Evolutionary conservation across 2,888 invertebrate species (phyloP).

Genomic region (Apodemia zela): DNA sequence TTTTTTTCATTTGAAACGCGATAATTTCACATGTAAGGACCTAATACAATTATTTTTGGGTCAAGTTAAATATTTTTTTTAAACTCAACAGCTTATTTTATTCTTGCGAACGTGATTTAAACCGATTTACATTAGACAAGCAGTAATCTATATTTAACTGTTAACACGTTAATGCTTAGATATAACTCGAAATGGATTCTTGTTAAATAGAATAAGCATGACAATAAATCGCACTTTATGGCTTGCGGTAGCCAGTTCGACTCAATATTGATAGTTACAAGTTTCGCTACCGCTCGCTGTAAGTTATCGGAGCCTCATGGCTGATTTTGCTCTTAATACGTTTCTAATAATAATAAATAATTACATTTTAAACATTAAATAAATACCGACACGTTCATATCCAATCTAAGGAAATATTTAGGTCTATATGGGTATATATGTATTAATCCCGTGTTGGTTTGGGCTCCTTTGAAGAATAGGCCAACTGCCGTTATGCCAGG

Average conservation of each 20-base stretch:
- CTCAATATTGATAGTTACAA: slow-evolving; percentile 24
- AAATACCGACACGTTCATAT: too few species aligned
- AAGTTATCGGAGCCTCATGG: slow-evolving; percentile 2
- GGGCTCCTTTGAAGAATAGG: too few species aligned
- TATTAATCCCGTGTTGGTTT: too few species aligned
- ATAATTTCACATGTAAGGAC: too few species aligned
- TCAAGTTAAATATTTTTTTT: too few species aligned
- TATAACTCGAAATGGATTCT: slow-evolving; percentile 21
- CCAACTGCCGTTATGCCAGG: too few species aligned
- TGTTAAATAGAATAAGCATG: slow-evolving; percentile 34
- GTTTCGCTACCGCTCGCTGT: slow-evolving; percentile 18
- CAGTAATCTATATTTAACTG: slow-evolving; percentile 21
- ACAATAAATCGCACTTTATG: slow-evolving; percentile 33
- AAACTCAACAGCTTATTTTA: too few species aligned
- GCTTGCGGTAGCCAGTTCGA: slow-evolving; percentile 27
- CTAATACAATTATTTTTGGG: too few species aligned
- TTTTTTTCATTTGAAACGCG: too few species aligned
- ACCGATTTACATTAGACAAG: slow-evolving; percentile 24
- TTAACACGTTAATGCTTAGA: slow-evolving; percentile 3
- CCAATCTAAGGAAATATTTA: too few species aligned
- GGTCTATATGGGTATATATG: too few species aligned
- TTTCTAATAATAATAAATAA: background rate
- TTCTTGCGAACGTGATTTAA: background rate
- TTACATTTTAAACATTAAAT: background rate
- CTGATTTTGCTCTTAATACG: background rate